A percentile compares a stretch with the other conserved stretches of the same genome.
These are phyloP conservation scores for Macaria liturata DNA, from an alignment of 2,888 invertebrate genomes.

Conservation along the genomic window DNA sequence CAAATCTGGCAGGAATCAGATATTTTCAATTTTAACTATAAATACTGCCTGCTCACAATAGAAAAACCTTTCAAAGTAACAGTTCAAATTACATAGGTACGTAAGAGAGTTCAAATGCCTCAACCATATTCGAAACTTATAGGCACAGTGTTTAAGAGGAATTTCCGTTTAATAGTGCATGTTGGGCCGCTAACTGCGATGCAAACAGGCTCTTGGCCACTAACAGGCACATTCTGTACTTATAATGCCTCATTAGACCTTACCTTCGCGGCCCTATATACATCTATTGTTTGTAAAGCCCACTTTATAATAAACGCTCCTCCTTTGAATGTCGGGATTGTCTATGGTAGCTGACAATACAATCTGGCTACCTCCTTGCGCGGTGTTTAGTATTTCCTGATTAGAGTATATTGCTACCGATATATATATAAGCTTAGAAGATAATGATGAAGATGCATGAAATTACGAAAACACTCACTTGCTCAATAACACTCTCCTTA, in stretches of 20 bases:
- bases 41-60: too few species aligned
- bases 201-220: constrained; percentile 44
- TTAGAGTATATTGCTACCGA: constrained; percentile 2
- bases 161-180: constrained; percentile 42
- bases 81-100: too few species aligned
- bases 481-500: too few species aligned
- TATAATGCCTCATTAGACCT: constrained; percentile 78
- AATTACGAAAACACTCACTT: not conserved
- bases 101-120: too few species aligned
- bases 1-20: too few species aligned
- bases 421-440: too few species aligned
- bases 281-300: constrained; percentile 70
- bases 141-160: not conserved
- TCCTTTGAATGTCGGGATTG: constrained; percentile 57
- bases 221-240: constrained; percentile 47
- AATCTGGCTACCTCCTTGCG: constrained; percentile 27
- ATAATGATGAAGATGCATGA: constrained; percentile 5
- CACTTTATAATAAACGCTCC: constrained; percentile 69
- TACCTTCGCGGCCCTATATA: constrained; percentile 56
- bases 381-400: constrained; percentile 17
- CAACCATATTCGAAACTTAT: too few species aligned
- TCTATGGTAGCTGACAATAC: constrained; percentile 52
- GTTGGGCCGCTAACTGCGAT: constrained; percentile 45
- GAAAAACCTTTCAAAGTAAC: too few species aligned
- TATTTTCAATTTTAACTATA: too few species aligned